Percentiles rank a stretch among this genome's conserved stretches.
Conservation (phyloP, 2,888 invertebrate species). For the Rhopalosiphum nymphaeae region DNA sequence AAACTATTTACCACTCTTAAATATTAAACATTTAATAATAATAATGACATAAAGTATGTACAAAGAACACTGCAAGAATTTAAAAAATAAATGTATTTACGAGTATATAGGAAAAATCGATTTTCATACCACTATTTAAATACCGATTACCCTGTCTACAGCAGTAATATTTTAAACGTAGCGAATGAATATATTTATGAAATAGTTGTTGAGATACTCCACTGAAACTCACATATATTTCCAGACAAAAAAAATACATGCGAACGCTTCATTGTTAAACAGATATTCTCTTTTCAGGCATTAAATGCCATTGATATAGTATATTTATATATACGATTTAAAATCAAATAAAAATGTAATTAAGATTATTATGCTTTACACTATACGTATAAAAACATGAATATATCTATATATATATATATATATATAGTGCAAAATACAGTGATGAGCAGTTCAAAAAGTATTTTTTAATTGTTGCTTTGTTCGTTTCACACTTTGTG, state of each 20-base stretch:
- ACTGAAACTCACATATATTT: background rate
- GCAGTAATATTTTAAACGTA: background rate
- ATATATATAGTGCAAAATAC: background rate
- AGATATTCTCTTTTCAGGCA: background rate
- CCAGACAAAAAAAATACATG: background rate
- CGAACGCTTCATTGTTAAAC: background rate
- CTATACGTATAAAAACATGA: background rate
- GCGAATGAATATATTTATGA: background rate
- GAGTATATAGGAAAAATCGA: background rate
- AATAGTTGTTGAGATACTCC: background rate
- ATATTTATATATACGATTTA: background rate
- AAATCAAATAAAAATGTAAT: background rate
- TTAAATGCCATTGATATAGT: background rate
- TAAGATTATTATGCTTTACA: background rate
- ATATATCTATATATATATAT: background rate
- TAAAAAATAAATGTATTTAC: background rate
- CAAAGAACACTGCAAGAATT: background rate
- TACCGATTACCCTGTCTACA: background rate
- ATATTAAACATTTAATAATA: background rate
- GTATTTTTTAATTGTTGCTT: constrained; percentile 5
- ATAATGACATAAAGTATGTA: background rate
- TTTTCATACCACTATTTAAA: background rate
- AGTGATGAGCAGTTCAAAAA: background rate
- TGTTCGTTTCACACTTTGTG: background rate
- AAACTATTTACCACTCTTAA: background rate